Evolutionary conservation across 2,113 vertebrate genomes (phyloP).

Genomic region (Scopus umbretta): DNA sequence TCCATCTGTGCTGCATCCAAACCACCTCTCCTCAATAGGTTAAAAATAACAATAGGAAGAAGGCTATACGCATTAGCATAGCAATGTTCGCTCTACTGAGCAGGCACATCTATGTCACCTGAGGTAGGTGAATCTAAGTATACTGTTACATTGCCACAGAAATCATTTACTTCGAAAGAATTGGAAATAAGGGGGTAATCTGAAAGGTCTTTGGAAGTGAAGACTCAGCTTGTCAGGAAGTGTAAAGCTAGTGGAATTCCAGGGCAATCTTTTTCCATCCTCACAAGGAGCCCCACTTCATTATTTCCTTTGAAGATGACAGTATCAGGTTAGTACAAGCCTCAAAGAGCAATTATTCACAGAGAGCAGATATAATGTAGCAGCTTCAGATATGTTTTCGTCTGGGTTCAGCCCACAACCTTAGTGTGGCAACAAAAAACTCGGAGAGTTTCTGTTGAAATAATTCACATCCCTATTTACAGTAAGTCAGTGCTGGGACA

Average conservation of each 20-base stretch:
- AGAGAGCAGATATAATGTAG: neutral
- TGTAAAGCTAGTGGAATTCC: neutral
- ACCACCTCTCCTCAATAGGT: neutral
- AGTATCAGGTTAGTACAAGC: neutral
- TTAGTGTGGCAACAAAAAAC: neutral
- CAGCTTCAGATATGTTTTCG: neutral
- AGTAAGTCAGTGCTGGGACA: neutral
- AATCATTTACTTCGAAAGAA: neutral
- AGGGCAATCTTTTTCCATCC: neutral
- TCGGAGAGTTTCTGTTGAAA: neutral
- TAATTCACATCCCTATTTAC: neutral
- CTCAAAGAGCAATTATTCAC: neutral
- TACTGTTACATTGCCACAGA: neutral
- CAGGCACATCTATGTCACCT: neutral
- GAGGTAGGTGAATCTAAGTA: neutral
- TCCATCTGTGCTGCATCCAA: neutral
- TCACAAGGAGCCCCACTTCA: neutral
- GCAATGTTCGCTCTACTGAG: neutral
- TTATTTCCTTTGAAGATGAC: neutral
- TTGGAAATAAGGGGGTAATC: neutral
- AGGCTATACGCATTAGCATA: neutral
- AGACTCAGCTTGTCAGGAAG: neutral
- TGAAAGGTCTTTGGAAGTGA: neutral
- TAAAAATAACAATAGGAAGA: neutral
- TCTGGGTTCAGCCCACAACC: neutral